Conservation (phyloP, 2,888 invertebrate species). For the Lottia scabra region DNA sequence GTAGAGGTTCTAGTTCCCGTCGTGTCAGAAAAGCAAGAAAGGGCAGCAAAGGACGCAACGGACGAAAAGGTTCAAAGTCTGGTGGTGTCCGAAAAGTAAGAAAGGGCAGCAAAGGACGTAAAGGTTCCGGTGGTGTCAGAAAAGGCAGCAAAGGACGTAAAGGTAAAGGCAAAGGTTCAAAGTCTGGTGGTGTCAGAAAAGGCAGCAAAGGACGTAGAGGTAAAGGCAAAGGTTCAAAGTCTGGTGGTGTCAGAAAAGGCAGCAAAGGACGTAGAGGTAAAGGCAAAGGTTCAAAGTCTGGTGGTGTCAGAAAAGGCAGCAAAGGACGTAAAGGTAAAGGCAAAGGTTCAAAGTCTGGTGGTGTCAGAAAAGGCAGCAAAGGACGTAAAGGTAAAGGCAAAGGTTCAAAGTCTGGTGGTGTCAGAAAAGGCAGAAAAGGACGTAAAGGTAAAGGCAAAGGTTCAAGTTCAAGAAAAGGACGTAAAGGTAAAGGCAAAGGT, state of each 20-base stretch:
- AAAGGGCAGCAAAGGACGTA: not conserved
- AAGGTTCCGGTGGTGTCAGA: not conserved
- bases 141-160: not conserved
- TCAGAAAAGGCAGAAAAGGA: not conserved
- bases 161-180: not conserved
- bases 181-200: not conserved
- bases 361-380: not conserved
- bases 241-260: not conserved
- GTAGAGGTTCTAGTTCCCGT: not conserved
- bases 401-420: not conserved
- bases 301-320: not conserved
- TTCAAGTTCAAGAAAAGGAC: not conserved
- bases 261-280: not conserved
- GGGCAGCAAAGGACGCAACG: not conserved
- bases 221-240: not conserved
- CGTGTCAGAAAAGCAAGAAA: too few relatives aligned
- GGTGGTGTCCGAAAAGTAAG: not conserved
- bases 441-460: not conserved
- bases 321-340: not conserved
- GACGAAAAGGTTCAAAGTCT: not conserved
- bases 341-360: not conserved
- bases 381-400: not conserved
- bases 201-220: not conserved
- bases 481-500: not conserved
- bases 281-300: not conserved